Conservation (phyloP, 2,797 vertebrate genomes). For the Acrossocheilus fasciatus region DNA sequence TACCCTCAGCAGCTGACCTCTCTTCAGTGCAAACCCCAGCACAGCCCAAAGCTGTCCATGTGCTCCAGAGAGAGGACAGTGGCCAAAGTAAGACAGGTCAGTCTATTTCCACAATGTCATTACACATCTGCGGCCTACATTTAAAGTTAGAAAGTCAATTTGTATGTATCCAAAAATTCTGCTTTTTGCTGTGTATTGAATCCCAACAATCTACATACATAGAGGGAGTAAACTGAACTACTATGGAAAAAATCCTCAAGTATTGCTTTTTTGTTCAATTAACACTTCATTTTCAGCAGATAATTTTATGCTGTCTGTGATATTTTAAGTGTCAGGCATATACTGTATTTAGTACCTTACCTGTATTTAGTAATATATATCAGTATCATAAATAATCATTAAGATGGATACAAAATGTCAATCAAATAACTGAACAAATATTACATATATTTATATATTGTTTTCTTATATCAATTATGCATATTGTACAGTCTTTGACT, state of each 20-base stretch:
- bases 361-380: background rate
- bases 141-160: constrained; percentile 25
- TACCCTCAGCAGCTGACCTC: constrained; percentile 69
- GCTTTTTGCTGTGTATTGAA: background rate
- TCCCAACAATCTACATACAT: background rate
- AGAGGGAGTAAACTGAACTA: background rate
- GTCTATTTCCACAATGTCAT: constrained; percentile 47
- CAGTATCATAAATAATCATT: background rate
- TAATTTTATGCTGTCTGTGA: background rate
- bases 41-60: constrained; percentile 65
- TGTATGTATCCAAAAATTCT: background rate
- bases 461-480: background rate
- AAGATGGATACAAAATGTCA: background rate
- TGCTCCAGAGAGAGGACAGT: constrained; percentile 66
- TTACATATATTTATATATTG: background rate
- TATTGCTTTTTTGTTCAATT: background rate
- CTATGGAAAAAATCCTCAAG: background rate
- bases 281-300: background rate
- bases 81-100: constrained; percentile 63
- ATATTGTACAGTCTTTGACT: background rate
- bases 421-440: background rate
- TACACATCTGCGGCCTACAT: constrained; percentile 29
- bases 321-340: background rate
- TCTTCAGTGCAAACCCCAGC: constrained; percentile 68
- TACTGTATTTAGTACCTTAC: background rate